These are phyloP conservation scores for Corythaeola cristata DNA, from an alignment of 2,113 vertebrate species.

Conservation along the genomic window DNA sequence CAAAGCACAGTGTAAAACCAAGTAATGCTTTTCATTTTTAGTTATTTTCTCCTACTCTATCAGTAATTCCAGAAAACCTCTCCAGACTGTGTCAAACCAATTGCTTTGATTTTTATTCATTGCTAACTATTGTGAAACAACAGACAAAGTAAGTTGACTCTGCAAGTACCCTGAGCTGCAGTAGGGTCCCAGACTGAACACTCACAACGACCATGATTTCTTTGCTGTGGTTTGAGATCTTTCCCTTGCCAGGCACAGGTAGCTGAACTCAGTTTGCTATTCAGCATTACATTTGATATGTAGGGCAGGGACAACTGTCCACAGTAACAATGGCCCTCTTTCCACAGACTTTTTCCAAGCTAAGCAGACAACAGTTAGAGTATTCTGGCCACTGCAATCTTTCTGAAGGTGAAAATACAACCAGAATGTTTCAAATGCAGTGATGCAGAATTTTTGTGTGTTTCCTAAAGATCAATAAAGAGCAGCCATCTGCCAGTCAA, in stretches of 20 bases:
- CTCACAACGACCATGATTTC: neutral
- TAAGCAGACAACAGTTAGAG: neutral
- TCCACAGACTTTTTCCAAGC: neutral
- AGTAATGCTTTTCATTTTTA: neutral
- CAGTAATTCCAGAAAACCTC: neutral
- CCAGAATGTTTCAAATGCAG: neutral
- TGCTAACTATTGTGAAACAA: neutral
- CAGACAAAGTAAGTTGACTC: neutral
- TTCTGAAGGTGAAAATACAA: neutral
- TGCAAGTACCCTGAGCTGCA: neutral
- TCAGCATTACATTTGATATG: neutral
- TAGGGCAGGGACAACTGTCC: neutral
- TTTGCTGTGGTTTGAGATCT: neutral
- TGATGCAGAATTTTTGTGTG: neutral
- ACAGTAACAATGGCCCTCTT: neutral
- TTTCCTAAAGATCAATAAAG: neutral
- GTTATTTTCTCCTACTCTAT: neutral
- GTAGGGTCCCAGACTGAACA: neutral
- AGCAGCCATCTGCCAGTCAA: neutral
- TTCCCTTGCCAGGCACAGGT: accelerated
- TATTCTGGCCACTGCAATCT: neutral
- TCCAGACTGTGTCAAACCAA: neutral
- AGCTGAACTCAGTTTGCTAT: neutral
- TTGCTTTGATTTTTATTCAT: neutral
- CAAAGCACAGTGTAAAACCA: neutral